These are phyloP conservation scores for Pogoniulus pusillus DNA, from an alignment of 2,797 vertebrate species.

Conservation along the genomic window DNA sequence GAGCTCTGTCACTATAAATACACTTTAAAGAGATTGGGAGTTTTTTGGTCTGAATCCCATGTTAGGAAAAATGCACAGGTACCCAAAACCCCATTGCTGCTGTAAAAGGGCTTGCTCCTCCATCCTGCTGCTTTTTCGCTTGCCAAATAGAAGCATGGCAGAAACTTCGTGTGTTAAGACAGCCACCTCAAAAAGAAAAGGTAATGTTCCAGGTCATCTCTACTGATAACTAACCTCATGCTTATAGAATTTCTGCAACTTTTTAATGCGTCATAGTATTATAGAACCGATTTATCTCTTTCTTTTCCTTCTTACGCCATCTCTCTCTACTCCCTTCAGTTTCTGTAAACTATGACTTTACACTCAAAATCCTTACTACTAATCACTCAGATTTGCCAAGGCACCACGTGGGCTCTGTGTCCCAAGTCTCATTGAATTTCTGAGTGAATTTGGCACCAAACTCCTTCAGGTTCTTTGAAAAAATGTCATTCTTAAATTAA, in stretches of 20 bases:
- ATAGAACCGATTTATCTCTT: not conserved
- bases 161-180: not conserved
- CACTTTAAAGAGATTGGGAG: not conserved
- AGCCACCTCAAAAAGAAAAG: not conserved
- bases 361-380: not conserved
- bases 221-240: not conserved
- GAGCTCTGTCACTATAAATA: not conserved
- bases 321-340: not conserved
- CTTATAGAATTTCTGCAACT: not conserved
- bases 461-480: not conserved
- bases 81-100: not conserved
- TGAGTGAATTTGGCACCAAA: slow-evolving; percentile 21
- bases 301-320: not conserved
- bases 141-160: not conserved
- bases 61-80: not conserved
- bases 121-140: not conserved
- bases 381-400: not conserved
- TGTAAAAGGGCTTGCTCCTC: not conserved
- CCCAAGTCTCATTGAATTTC: slow-evolving; percentile 10
- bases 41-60: not conserved
- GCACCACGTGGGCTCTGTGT: not conserved
- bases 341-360: not conserved
- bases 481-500: slow-evolving; percentile 57
- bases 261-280: not conserved
- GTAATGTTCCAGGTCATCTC: not conserved